Evolutionary conservation across 1,140 invertebrate species (phyloP), one percentile per base, ranked within the genome.

Genomic region (Scaptomyza graminum): DNA sequence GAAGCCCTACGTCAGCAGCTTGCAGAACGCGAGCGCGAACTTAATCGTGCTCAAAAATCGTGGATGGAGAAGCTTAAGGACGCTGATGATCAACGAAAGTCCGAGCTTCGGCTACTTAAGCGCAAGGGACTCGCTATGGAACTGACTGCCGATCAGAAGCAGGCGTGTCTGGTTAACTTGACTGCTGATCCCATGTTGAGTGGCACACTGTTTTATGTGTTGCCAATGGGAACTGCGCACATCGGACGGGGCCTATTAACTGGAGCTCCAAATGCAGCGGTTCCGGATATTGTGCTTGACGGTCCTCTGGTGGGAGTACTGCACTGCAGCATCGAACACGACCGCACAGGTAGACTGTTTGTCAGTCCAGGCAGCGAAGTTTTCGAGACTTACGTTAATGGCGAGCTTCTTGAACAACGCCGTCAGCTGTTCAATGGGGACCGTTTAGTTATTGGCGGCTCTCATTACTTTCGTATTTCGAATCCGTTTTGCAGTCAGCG

Each of bases 131-230:
- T 94, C n/a, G 93, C 93, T 0, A 74, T 94, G 18, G 92, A 93
- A 43, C 84, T 92, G 89, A 71, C 84, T 62, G 59, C 90, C 90
- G 61, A 92, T 63, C 87, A 92, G 41, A 90, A 85, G 18, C 92
- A 93, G 51, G 92, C 93, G 3, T 94, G 93, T 82, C 88, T 96
- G 8, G 93, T 96, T 11, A 95, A 95, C 92, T 92, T 96, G 15
- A 93, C 94, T 46, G 94, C 95, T 43, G 95, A 96, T 92, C 95
- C 95, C 5, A 94, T 95, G 84, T 87, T 95, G n/a, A 94, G 94
- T 2, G 95, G 95, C 77, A 95, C 94, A 5, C 91, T 96, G 57
- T 92, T 95, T 65, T 96, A 96, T 84, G 87, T 95, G 0, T 84
- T 96, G 47, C 93, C 93, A 22, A 82, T 90, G 16, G 93, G 93